phyloP scores from a whole-genome alignment of 1,140 invertebrate genomes.

The Galleria mellonella region DNA sequence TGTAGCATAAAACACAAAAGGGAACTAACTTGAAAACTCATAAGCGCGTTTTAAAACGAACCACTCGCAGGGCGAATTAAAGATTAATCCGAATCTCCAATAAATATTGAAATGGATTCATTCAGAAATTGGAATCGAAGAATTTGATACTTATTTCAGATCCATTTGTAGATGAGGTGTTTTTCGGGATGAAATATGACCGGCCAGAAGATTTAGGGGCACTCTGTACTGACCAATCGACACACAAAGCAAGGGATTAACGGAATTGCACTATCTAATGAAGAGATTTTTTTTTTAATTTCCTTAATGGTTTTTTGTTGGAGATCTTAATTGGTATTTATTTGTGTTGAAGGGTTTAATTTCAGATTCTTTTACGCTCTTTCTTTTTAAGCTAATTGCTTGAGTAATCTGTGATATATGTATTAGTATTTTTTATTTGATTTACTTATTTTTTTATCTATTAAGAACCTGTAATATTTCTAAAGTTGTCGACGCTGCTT shows the following conservation, averaged over 20 bases:
- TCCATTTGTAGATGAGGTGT: slow-evolving; percentile 66
- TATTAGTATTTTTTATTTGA: too few relatives aligned
- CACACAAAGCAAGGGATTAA: neutral
- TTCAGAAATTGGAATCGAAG: slow-evolving; percentile 65
- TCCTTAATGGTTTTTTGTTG: slow-evolving; percentile 5
- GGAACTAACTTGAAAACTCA: slow-evolving; percentile 17
- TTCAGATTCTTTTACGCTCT: neutral
- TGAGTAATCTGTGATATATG: too few relatives aligned
- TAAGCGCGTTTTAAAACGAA: slow-evolving; percentile 60
- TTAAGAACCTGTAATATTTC: too few relatives aligned
- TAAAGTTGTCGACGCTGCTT: too few relatives aligned
- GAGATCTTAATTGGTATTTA: slow-evolving; percentile 2
- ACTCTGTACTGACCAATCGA: slow-evolving; percentile 4
- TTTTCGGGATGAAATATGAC: slow-evolving; percentile 50
- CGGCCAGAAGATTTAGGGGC: slow-evolving; percentile 16
- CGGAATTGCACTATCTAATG: slow-evolving; percentile 5
- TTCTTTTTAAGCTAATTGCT: too few relatives aligned
- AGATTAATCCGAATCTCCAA: slow-evolving; percentile 68
- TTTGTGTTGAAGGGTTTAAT: neutral
- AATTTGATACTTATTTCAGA: slow-evolving; percentile 60
- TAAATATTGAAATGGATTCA: slow-evolving; percentile 66
- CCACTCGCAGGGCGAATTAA: slow-evolving; percentile 48
- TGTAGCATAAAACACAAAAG: neutral
- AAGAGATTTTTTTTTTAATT: slow-evolving; percentile 9
- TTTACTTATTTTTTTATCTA: too few relatives aligned